Conservation (phyloP, 1,140 invertebrate genomes). For the Ostrea denselamellosa region DNA sequence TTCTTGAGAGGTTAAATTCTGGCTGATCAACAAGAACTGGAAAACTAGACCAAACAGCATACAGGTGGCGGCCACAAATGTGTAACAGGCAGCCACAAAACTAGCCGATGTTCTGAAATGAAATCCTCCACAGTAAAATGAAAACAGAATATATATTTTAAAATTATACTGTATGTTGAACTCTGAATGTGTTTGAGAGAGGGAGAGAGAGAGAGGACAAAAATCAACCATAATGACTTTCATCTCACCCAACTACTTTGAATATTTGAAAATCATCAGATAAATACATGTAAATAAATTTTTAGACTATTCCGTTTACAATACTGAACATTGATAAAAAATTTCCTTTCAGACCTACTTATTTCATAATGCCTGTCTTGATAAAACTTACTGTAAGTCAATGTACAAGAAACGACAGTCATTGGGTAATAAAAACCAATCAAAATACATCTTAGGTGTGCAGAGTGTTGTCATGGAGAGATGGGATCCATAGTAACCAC, state of each 20-base stretch:
- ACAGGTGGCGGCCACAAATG: constrained; percentile 52
- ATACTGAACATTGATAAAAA: too few relatives aligned
- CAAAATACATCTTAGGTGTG: constrained; percentile 74
- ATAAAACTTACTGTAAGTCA: constrained; percentile 69
- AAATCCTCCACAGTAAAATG: not conserved
- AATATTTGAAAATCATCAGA: too few relatives aligned
- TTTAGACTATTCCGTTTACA: too few relatives aligned
- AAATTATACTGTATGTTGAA: not conserved
- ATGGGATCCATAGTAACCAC: constrained; percentile 72
- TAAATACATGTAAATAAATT: too few relatives aligned
- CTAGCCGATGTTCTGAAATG: constrained; percentile 65
- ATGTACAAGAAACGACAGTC: constrained; percentile 75
- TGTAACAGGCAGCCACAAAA: constrained; percentile 70
- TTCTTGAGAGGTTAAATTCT: constrained; percentile 75
- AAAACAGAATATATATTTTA: not conserved
- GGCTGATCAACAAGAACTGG: constrained; percentile 73
- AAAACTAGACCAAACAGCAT: constrained; percentile 67
- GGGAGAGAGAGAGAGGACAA: too few relatives aligned
- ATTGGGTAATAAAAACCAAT: constrained; percentile 72
- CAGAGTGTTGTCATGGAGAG: constrained; percentile 76
- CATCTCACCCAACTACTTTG: too few relatives aligned
- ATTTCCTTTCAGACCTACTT: too few relatives aligned
- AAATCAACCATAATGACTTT: too few relatives aligned
- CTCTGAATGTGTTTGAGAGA: too few relatives aligned
- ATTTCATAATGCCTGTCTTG: too few relatives aligned